These are phyloP conservation scores for Hesperophylax magnus DNA, from an alignment of 1,140 invertebrate species.

Conservation along the genomic window DNA sequence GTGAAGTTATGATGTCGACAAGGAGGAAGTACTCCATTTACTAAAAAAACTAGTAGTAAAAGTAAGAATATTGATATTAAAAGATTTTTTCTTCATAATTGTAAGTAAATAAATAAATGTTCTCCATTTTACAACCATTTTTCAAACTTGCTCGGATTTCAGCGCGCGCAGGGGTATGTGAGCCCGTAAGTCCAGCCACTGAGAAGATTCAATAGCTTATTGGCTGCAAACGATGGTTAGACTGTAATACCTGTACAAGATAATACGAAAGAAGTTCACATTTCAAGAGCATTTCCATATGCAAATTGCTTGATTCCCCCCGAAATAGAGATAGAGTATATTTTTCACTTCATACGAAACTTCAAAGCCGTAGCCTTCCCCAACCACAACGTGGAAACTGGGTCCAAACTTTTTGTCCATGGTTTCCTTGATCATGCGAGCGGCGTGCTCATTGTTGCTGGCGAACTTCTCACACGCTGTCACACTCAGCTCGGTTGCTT, in stretches of 20 bases:
- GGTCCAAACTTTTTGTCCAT: slow-evolving; percentile 96
- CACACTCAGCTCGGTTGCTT: slow-evolving; percentile 90
- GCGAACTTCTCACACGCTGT: slow-evolving; percentile 93
- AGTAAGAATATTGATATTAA: no score
- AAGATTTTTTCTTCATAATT: no score
- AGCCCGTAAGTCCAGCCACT: no score
- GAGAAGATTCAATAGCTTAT: no score
- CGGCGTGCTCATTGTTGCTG: slow-evolving; percentile 80
- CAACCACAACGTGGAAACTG: slow-evolving; percentile 93
- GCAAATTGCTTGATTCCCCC: slow-evolving; percentile 89
- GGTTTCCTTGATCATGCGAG: slow-evolving; percentile 91
- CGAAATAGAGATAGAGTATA: slow-evolving; percentile 93
- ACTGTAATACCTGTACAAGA: not conserved
- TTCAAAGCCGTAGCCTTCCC: slow-evolving; percentile 95
- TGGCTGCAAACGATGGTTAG: no score
- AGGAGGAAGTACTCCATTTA: no score
- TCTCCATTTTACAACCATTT: no score
- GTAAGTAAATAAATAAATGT: no score
- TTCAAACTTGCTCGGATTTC: no score
- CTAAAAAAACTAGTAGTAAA: no score
- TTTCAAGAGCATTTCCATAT: slow-evolving; percentile 89
- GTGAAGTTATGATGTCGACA: no score
- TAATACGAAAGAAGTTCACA: not conserved
- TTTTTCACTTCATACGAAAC: slow-evolving; percentile 92
- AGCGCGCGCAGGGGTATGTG: no score